Conservation (phyloP, 2,113 vertebrate genomes). For the Chlamydotis undulata region DNA sequence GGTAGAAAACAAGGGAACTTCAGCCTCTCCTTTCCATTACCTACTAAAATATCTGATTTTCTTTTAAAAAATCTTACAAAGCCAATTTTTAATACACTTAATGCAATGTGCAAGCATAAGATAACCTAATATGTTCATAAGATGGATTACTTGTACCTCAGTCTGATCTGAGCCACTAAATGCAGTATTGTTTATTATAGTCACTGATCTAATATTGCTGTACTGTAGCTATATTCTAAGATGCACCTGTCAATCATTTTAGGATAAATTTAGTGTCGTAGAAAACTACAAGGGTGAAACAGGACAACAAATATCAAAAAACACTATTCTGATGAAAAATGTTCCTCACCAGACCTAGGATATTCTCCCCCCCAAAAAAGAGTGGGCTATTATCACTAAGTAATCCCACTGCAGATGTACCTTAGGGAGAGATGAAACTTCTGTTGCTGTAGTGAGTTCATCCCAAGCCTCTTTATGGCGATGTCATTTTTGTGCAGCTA, state of each 20-base stretch:
- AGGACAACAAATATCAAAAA: neutral
- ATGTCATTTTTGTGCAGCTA: neutral
- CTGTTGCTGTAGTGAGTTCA: constrained; percentile 29
- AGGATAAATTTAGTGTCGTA: neutral
- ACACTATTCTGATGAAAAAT: neutral
- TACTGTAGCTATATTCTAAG: neutral
- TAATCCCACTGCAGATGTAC: neutral
- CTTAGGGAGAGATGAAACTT: neutral
- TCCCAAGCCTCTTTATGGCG: neutral
- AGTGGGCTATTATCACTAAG: neutral
- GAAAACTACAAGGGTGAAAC: neutral
- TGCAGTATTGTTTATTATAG: neutral
- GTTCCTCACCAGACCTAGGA: neutral
- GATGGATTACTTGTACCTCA: constrained; percentile 12
- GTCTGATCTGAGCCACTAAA: neutral
- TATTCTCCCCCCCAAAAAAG: neutral
- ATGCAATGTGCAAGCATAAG: neutral
- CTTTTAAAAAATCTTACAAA: neutral
- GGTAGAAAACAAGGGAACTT: neutral
- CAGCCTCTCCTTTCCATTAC: neutral
- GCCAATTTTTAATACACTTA: constrained; percentile 12
- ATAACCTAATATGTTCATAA: constrained; percentile 18
- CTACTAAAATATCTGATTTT: neutral
- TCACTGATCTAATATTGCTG: constrained; percentile 30
- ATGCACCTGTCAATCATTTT: constrained; percentile 15